Evolutionary conservation across 2,113 vertebrate genomes (phyloP).

Genomic region (Neopipo cinnamomea): DNA sequence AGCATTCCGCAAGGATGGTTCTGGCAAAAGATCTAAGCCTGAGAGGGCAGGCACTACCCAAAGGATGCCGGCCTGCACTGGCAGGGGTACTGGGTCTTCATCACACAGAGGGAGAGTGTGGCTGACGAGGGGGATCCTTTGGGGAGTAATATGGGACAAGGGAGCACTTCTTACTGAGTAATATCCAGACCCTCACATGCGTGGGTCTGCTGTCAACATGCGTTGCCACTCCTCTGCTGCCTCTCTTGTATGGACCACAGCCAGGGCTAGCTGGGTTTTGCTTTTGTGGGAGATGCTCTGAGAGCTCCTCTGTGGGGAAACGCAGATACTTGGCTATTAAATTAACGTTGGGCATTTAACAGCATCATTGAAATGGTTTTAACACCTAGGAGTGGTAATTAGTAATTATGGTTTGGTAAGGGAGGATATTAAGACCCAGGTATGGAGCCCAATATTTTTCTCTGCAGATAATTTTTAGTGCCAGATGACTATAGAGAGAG

Average conservation of each 20-base stretch:
- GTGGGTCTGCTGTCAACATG: neutral
- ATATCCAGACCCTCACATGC: neutral
- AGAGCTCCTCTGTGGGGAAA: constrained; percentile 18
- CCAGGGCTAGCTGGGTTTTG: neutral
- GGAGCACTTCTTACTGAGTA: neutral
- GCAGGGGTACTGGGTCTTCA: neutral
- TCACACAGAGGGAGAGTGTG: neutral
- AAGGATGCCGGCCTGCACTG: rapidly evolving
- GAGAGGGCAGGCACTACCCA: neutral
- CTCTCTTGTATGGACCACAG: neutral
- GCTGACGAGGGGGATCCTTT: neutral
- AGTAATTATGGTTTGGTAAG: constrained; percentile 30
- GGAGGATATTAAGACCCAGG: constrained; percentile 52
- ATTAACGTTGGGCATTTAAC: neutral
- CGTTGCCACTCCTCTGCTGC: neutral
- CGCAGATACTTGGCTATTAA: constrained; percentile 32
- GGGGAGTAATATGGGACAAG: rapidly evolving
- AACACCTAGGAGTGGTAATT: constrained; percentile 39
- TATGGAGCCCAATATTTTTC: constrained; percentile 39
- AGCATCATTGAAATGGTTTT: constrained; percentile 9
- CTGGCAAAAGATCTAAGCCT: neutral
- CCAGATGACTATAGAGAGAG: constrained; percentile 46
- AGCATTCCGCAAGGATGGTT: neutral
- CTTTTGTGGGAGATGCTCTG: neutral
- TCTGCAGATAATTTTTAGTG: constrained; percentile 51